Percentiles rank a stretch among this genome's conserved stretches.
phyloP scores from a whole-genome alignment of 2,797 vertebrate species.

The Miichthys miiuy region DNA sequence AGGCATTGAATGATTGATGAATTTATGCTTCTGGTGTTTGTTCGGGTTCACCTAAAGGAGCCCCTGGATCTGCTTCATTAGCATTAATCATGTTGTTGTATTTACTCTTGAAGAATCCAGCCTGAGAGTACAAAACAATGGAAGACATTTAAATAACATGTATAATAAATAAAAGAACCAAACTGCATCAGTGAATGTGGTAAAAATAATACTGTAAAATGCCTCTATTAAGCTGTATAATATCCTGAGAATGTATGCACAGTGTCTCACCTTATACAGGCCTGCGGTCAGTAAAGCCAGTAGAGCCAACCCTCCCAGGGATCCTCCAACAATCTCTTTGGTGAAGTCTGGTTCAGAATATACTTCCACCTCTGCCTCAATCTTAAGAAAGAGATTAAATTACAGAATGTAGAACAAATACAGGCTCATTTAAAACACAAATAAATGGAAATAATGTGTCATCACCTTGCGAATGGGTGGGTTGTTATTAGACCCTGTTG shows the following conservation, averaged over 20 bases:
- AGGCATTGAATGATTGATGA: too few relatives aligned
- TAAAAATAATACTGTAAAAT: background rate
- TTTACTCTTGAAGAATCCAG: too few relatives aligned
- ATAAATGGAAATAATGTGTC: background rate
- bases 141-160: too few relatives aligned
- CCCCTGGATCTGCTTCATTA: too few relatives aligned
- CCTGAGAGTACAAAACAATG: too few relatives aligned
- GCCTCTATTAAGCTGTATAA: background rate
- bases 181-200: too few relatives aligned
- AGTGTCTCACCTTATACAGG: slow-evolving; percentile 87
- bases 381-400: slow-evolving; percentile 69
- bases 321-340: slow-evolving; percentile 86
- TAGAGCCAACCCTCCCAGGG: slow-evolving; percentile 83
- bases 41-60: too few relatives aligned
- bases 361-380: slow-evolving; percentile 85
- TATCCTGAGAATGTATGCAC: background rate
- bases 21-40: too few relatives aligned
- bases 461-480: slow-evolving; percentile 67
- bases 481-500: slow-evolving; percentile 62
- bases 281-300: slow-evolving; percentile 81
- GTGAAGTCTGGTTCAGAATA: slow-evolving; percentile 78
- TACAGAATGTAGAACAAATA: background rate
- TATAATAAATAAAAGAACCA: too few relatives aligned
- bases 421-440: background rate
- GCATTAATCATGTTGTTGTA: too few relatives aligned